These are phyloP conservation scores for Peucedramus taeniatus DNA, from an alignment of 2,113 vertebrate species.

Conservation along the genomic window DNA sequence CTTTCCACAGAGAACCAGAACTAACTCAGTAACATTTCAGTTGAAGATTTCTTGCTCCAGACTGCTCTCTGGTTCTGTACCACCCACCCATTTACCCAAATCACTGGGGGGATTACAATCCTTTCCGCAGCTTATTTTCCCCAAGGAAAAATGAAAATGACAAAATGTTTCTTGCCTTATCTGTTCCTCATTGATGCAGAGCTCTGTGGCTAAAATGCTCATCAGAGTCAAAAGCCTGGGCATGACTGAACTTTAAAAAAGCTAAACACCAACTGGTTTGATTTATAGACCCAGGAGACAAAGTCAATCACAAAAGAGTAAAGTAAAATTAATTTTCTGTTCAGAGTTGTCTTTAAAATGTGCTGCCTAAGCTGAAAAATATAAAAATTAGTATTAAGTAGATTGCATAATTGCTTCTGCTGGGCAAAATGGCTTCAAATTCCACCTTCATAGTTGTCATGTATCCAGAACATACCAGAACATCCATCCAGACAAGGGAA, in stretches of 20 bases:
- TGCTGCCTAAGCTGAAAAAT: neutral
- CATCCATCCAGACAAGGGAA: neutral
- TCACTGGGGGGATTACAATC: neutral
- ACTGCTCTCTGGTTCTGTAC: neutral
- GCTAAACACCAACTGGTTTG: slow-evolving; percentile 14
- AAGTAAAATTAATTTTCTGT: slow-evolving; percentile 25
- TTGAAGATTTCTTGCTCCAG: neutral
- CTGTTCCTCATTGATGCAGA: neutral
- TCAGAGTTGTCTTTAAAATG: neutral
- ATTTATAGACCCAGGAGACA: neutral
- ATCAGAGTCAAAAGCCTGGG: neutral
- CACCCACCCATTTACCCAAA: neutral
- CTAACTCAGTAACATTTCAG: neutral
- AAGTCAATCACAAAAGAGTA: neutral
- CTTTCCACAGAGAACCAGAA: neutral
- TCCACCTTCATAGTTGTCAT: neutral
- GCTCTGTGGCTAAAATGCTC: neutral
- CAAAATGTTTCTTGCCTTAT: neutral
- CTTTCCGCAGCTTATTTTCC: neutral
- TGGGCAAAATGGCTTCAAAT: neutral
- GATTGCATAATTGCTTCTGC: neutral
- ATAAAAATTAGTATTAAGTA: neutral
- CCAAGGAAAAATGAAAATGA: neutral
- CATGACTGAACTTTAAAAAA: neutral
- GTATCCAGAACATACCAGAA: neutral